Evolutionary conservation across 2,797 vertebrate species (phyloP).

Genomic region (Pampus argenteus): DNA sequence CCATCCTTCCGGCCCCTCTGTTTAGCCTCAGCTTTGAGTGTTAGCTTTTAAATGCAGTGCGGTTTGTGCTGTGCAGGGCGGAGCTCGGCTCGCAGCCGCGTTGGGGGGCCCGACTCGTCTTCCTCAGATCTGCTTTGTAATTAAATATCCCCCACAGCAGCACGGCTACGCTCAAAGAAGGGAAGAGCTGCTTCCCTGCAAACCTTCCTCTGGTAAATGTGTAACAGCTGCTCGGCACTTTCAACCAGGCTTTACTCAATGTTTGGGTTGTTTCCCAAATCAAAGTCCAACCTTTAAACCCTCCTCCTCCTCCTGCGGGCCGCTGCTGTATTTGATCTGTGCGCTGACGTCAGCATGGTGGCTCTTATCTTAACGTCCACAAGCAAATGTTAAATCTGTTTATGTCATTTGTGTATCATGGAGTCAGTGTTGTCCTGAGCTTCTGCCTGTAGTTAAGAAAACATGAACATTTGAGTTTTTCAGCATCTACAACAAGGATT

Average conservation of each 20-base stretch:
- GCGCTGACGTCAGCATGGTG: conserved; percentile 26
- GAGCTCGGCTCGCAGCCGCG: conserved; percentile 38
- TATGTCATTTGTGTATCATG: conserved; percentile 1
- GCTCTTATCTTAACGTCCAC: conserved; percentile 36
- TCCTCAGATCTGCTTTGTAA: conserved; percentile 75
- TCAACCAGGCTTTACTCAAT: conserved; percentile 71
- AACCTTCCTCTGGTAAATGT: conserved; percentile 73
- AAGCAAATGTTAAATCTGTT: conserved; percentile 12
- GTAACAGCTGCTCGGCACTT: conserved; percentile 75
- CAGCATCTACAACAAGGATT: neutral
- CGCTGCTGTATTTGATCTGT: conserved; percentile 43
- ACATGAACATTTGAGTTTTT: neutral
- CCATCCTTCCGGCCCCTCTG: conserved; percentile 69
- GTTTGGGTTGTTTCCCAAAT: conserved; percentile 70
- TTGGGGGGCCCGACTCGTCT: conserved; percentile 49
- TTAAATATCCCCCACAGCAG: conserved; percentile 61
- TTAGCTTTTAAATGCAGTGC: conserved; percentile 66
- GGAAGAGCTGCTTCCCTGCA: conserved; percentile 48
- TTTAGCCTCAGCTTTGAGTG: conserved; percentile 59
- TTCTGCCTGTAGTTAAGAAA: neutral
- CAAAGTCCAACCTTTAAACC: conserved; percentile 62
- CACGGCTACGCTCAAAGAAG: conserved; percentile 27
- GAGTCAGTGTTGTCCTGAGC: neutral
- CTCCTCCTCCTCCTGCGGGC: neutral
- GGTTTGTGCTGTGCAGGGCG: conserved; percentile 45